Conservation (phyloP, 2,888 invertebrate genomes). For the Saturnia pavonia region DNA sequence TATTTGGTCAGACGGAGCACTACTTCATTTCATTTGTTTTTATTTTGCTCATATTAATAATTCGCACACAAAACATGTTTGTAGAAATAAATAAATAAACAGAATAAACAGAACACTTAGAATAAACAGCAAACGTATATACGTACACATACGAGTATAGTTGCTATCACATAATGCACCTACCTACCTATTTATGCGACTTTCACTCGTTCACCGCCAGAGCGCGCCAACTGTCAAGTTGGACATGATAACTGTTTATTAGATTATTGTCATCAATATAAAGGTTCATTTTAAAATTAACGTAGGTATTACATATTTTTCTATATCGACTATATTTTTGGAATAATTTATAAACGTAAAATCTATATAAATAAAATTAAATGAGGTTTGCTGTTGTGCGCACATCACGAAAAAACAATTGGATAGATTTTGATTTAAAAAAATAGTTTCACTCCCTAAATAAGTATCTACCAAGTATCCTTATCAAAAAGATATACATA, state of each 20-base stretch:
- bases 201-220: constrained; percentile 3
- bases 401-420: too few species aligned
- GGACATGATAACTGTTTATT: background rate
- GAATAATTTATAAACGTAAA: background rate
- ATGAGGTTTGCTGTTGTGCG: too few species aligned
- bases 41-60: background rate
- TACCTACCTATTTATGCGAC: background rate
- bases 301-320: too few species aligned
- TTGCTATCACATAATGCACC: background rate
- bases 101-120: background rate
- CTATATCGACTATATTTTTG: background rate
- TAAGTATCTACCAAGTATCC: too few species aligned
- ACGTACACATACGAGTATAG: background rate
- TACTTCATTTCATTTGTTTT: background rate
- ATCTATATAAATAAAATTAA: too few species aligned
- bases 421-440: too few species aligned
- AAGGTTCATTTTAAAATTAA: background rate
- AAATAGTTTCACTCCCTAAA: too few species aligned
- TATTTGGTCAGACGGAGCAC: too few species aligned
- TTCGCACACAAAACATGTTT: background rate
- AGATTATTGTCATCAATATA: background rate
- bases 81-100: background rate
- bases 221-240: constrained; percentile 4
- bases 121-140: background rate
- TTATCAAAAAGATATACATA: too few species aligned